Base-by-base conservation (phyloP, 2,888 invertebrate genomes). In the Thysanoteuthis rhombus region DNA sequence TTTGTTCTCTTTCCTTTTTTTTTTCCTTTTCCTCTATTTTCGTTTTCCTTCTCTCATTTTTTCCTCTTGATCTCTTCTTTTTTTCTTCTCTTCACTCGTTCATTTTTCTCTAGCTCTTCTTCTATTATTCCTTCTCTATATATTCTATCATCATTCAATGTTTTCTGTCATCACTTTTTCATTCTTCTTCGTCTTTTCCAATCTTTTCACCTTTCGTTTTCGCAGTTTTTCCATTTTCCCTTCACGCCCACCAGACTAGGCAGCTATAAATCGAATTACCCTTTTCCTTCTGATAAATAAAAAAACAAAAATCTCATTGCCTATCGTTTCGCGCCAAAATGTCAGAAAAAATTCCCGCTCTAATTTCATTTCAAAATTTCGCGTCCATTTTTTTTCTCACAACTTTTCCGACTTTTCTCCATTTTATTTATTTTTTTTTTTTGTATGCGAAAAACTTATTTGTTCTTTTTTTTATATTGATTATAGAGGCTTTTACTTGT, bases 331-430 rank as follows among this genome's bases (percentile, higher is more conserved):
- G 47, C 38, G 42, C 42, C 92, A 92, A 52, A 92, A 92, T 92
- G 52, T 47, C 45, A 92, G 47, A 52, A 25, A 28, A 47, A 36
- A 92, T 92, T 36, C 42, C 38, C 12, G n/a, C 36, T 52, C 38
- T 47, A 92, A 92, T 92, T 36, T 92, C 36, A 52, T 52, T 92
- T 52, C 25, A 92, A 92, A 45, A 22, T 75, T 75, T n/a, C n/a
- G 10, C 16, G n/a, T n/a, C n/a, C n/a, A 16, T n/a, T 16, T 75
- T n/a, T 36, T 75, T 75, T 75, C n/a, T 75, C 10, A n/a, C 52
- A 52, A 22, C n/a, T 75, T 75, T 75, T 16, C 52, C 0, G 8
- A 10, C 19, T 75, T 75, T 75, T 8, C 3, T 52, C 25, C 12
- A 2, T 75, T 75, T 75, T 75, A 12, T 10, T 16, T n/a, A n/a